Conservation (phyloP, 2,797 vertebrate genomes). For the Pteropus rufus region DNA sequence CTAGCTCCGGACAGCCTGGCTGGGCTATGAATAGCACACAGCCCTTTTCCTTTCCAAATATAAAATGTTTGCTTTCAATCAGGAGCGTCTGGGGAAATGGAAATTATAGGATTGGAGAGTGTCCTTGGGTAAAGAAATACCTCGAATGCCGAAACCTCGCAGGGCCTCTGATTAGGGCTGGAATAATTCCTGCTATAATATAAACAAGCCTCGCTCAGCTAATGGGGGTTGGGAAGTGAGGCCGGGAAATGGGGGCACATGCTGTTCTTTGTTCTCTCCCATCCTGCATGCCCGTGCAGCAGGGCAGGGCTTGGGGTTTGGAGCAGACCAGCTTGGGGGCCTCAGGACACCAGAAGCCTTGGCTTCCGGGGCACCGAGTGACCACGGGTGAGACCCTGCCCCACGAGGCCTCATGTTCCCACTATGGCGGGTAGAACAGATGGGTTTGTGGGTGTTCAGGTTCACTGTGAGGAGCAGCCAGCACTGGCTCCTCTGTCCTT, state of each 20-base stretch:
- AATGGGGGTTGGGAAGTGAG: slow-evolving; percentile 67
- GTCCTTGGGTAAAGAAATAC: slow-evolving; percentile 71
- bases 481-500: not conserved
- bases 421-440: not conserved
- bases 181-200: slow-evolving; percentile 73
- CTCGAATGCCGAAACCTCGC: slow-evolving; percentile 69
- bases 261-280: slow-evolving; percentile 56
- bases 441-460: not conserved
- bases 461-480: not conserved
- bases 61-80: slow-evolving; percentile 61
- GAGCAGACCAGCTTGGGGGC: not conserved
- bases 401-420: not conserved
- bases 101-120: slow-evolving; percentile 70
- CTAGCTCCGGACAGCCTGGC: slow-evolving; percentile 22
- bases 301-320: not conserved
- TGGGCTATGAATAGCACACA: slow-evolving; percentile 54
- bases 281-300: not conserved
- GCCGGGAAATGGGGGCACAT: slow-evolving; percentile 45
- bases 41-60: slow-evolving; percentile 66
- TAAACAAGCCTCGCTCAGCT: slow-evolving; percentile 64
- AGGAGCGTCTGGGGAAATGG: slow-evolving; percentile 58
- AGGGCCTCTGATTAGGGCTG: slow-evolving; percentile 71
- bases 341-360: not conserved
- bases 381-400: not conserved
- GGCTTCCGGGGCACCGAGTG: not conserved